phyloP scores from a whole-genome alignment of 2,113 vertebrate genomes.

The Mellivora capensis region DNA sequence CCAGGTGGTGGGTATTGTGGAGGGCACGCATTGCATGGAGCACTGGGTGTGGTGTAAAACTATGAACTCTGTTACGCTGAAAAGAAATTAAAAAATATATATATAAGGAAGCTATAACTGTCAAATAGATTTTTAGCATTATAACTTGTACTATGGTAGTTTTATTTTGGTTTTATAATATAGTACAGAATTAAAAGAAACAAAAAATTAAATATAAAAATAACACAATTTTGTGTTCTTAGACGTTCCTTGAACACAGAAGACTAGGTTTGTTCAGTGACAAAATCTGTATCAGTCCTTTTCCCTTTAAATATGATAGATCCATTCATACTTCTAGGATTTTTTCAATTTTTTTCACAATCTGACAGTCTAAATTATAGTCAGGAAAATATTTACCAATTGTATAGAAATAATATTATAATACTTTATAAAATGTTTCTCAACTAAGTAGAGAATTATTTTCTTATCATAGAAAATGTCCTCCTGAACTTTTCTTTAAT shows the following conservation, averaged over 20 bases:
- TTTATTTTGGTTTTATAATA: background rate
- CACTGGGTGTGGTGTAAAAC: too few species aligned
- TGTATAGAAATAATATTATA: background rate
- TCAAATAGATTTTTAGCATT: background rate
- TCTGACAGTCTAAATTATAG: background rate
- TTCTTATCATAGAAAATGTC: background rate
- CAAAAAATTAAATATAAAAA: background rate
- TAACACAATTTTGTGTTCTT: background rate
- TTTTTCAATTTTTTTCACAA: background rate
- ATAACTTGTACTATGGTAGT: background rate
- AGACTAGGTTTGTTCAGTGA: background rate
- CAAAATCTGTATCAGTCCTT: background rate
- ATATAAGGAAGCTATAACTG: background rate
- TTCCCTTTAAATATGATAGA: background rate
- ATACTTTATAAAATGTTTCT: background rate
- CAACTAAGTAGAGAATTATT: background rate
- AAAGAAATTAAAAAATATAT: too few species aligned
- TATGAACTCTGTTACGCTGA: too few species aligned
- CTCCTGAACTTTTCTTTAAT: background rate
- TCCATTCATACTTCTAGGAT: background rate
- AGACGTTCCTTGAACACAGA: background rate
- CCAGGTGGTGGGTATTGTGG: too few species aligned
- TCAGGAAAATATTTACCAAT: background rate
- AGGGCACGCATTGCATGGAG: too few species aligned
- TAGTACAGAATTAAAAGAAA: background rate